Evolutionary conservation across 2,888 invertebrate species (phyloP).

Genomic region (Magallana nippona): DNA sequence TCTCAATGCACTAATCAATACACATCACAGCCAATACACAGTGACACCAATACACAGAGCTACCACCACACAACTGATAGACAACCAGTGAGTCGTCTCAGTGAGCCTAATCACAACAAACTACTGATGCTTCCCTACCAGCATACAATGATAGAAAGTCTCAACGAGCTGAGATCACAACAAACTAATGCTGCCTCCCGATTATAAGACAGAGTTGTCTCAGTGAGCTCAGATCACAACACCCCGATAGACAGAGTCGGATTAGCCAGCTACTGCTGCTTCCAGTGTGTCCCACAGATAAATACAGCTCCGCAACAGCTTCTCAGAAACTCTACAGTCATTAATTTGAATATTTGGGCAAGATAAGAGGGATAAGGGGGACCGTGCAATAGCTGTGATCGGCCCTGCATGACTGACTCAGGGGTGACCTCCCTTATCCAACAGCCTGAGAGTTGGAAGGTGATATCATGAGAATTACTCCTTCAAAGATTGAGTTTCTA

Average conservation of each 20-base stretch:
- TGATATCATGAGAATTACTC: background rate
- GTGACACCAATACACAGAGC: background rate
- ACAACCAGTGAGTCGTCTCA: too few species aligned
- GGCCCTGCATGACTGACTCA: background rate
- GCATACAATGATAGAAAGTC: too few species aligned
- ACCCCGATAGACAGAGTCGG: too few species aligned
- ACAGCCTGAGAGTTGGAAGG: background rate
- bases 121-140: too few species aligned
- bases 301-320: background rate
- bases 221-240: too few species aligned
- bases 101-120: too few species aligned
- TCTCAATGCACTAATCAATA: background rate
- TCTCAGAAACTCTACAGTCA: background rate
- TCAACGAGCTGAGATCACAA: too few species aligned
- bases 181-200: too few species aligned
- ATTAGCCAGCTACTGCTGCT: background rate
- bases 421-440: background rate
- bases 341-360: constrained; percentile 6
- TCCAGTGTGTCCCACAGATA: background rate
- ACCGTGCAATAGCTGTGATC: background rate
- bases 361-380: background rate
- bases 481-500: background rate
- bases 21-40: background rate
- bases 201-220: too few species aligned
- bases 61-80: constrained; percentile 1